These are phyloP conservation scores for Stenichneumon culpator DNA, from an alignment of 2,888 invertebrate species.

Conservation along the genomic window DNA sequence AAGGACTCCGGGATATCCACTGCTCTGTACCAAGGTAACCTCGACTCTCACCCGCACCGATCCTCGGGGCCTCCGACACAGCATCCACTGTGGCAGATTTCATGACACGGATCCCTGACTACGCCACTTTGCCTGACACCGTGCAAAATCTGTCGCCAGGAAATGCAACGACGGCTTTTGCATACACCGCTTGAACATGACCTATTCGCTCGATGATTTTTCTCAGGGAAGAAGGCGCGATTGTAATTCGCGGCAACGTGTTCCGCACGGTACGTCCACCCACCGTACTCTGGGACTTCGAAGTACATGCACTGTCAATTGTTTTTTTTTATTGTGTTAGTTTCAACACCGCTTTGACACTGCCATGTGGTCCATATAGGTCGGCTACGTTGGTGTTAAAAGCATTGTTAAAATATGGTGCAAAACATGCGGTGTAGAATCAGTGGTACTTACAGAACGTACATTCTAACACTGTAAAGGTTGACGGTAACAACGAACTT, in stretches of 20 bases:
- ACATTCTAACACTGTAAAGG: too few species aligned
- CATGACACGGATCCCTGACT: constrained; percentile 28
- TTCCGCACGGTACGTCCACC: constrained; percentile 35
- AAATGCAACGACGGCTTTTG: constrained; percentile 54
- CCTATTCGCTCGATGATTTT: constrained; percentile 53
- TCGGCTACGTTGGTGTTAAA: too few species aligned
- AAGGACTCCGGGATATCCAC: constrained; percentile 1
- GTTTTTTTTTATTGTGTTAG: too few species aligned
- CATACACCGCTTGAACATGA: constrained; percentile 21
- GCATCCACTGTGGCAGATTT: constrained; percentile 31
- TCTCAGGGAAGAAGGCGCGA: constrained; percentile 11
- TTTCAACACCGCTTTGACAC: too few species aligned
- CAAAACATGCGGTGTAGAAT: too few species aligned
- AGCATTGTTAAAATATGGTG: too few species aligned
- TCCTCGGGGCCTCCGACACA: constrained; percentile 13
- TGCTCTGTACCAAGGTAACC: constrained; percentile 27
- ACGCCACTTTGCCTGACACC: constrained; percentile 56
- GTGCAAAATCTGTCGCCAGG: constrained; percentile 59
- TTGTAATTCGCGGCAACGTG: constrained; percentile 44
- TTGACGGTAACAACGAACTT: too few species aligned
- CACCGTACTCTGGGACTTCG: neutral
- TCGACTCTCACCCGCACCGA: constrained; percentile 30
- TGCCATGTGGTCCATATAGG: too few species aligned
- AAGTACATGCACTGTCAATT: too few species aligned
- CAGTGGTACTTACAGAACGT: too few species aligned